Evolutionary conservation across 2,113 vertebrate species (phyloP), one percentile per base, ranked within the genome.

Genomic region (Myiozetetes cayanensis): DNA sequence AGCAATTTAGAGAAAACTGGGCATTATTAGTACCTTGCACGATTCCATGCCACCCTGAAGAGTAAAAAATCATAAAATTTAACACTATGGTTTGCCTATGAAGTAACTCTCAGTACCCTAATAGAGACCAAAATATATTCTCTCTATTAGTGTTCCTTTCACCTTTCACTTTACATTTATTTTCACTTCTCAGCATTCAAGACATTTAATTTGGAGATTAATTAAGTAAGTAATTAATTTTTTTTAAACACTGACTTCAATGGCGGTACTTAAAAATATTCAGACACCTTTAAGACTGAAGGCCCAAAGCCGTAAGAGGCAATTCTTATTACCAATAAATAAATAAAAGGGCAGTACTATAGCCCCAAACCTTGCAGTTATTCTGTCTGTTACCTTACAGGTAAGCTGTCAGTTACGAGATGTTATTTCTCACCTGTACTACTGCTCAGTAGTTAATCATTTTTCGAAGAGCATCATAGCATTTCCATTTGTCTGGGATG

Each of bases 401-500:
- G 16, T 18, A 68, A 90, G 63, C 27, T 35, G n/a, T 8, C 28
- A 55, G 24, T 12, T 12, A 15, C 6, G 49, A 68, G 37, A 59
- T 15, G 8, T 39, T 62, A 37, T 68, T 31, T 91, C 97, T 96
- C 92, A 98, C 98, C 97, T 93, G 37, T 41, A 35, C 7, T 23
- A 62, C 41, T 79, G 61, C n/a, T 99, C 96, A 99, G 97, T 98
- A 99, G 97, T 99, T 99, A 95, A 99, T 99, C 99, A 99, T 99
- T 95, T 94, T 98, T 94, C 98, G 99, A 94, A 99, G 97, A 39
- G 98, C 99, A 9, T 99, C 99, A 72, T 99, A 99, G 95, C 99
- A 99, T 95, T 99, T 99, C 99, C 99, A 99, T 96, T 99, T 99
- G 97, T 99, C 99, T 87, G 99, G 99, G 98, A 99, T 99, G 97